Evolutionary conservation across 2,113 vertebrate species (phyloP).

Genomic region (Silurus asotus): DNA sequence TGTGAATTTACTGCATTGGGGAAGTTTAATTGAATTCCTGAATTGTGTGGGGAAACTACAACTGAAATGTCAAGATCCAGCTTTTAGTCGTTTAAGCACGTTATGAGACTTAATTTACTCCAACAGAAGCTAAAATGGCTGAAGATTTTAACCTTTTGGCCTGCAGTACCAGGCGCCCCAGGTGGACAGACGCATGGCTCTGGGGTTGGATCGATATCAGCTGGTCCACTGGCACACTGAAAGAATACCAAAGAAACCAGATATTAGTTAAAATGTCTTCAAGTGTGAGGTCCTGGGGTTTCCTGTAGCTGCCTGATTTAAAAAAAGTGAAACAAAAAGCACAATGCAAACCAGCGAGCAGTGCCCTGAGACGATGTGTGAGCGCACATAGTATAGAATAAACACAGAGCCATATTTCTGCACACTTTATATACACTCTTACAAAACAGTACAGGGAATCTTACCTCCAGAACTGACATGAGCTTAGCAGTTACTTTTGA

Average conservation of each 20-base stretch:
- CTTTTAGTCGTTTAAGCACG: background rate
- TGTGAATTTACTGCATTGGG: constrained; percentile 41
- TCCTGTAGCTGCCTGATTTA: background rate
- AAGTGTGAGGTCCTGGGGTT: background rate
- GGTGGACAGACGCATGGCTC: constrained; percentile 87
- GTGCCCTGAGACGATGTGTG: background rate
- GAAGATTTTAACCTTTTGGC: constrained; percentile 74
- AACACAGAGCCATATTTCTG: background rate
- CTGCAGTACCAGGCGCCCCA: constrained; percentile 83
- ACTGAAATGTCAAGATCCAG: background rate
- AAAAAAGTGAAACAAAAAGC: background rate
- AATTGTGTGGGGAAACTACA: background rate
- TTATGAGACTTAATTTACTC: background rate
- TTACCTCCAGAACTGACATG: constrained; percentile 56
- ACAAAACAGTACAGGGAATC: constrained; percentile 35
- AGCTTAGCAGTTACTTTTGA: constrained; percentile 51
- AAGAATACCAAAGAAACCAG: constrained; percentile 46
- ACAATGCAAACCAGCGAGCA: background rate
- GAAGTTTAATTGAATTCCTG: constrained; percentile 16
- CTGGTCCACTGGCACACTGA: constrained; percentile 85
- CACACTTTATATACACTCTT: background rate
- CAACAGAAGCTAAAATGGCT: background rate
- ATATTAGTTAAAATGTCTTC: background rate
- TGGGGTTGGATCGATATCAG: constrained; percentile 78
- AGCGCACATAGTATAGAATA: background rate